These are phyloP conservation scores for Agrotis ipsilon DNA, from an alignment of 2,888 invertebrate species.

Conservation along the genomic window DNA sequence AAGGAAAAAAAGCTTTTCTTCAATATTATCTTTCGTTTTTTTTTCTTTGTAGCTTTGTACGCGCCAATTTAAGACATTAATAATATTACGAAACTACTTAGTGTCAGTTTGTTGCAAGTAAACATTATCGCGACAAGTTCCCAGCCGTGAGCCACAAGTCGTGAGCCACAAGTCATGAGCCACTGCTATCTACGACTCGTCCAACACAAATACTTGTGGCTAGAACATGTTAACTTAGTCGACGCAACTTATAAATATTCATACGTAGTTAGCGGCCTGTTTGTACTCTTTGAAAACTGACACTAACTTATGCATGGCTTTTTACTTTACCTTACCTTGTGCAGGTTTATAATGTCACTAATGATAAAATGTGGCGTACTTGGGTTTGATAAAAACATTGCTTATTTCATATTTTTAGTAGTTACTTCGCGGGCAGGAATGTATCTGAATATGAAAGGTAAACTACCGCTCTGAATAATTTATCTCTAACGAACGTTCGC, in stretches of 20 bases:
- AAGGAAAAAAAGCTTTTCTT: conserved; percentile 1
- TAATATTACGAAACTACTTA: conserved; percentile 33
- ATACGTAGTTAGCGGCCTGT: conserved; percentile 30
- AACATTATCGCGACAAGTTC: conserved; percentile 23
- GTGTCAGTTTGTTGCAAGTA: conserved; percentile 19
- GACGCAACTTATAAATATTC: conserved; percentile 50
- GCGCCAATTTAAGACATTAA: conserved; percentile 34
- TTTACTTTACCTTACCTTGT: conserved; percentile 24
- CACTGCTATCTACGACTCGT: conserved; percentile 32
- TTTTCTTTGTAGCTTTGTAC: neutral
- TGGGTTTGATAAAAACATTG: neutral
- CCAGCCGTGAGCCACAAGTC: neutral
- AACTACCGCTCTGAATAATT: too few relatives aligned
- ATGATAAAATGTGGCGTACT: neutral
- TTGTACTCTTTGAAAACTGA: conserved; percentile 33
- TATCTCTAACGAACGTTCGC: neutral
- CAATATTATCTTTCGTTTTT: neutral
- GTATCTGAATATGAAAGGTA: neutral
- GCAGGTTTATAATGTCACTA: neutral
- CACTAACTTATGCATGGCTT: conserved; percentile 37
- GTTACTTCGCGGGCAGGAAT: neutral
- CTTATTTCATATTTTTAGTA: too few relatives aligned
- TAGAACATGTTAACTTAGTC: conserved; percentile 37
- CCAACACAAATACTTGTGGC: conserved; percentile 31
- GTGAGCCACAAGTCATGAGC: neutral